Evolutionary conservation across 2,113 vertebrate genomes (phyloP).

Genomic region (Muntiacus muntjak): DNA sequence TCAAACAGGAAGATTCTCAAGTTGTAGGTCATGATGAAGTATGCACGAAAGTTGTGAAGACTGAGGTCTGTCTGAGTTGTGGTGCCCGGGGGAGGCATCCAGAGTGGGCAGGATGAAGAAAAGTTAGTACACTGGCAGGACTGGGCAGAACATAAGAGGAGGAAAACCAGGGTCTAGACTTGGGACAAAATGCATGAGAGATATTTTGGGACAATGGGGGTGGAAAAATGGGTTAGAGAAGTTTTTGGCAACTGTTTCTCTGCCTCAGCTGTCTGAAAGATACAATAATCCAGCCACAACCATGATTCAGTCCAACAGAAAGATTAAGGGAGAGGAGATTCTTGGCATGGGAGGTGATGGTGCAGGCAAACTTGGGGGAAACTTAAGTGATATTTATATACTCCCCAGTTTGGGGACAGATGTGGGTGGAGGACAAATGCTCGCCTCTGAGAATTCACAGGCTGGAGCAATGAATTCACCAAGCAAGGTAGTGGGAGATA

Average conservation of each 20-base stretch:
- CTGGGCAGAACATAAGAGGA: background rate
- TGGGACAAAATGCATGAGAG: background rate
- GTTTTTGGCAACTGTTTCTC: background rate
- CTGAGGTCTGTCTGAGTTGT: background rate
- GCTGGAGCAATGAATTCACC: background rate
- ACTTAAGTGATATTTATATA: background rate
- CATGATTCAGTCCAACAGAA: background rate
- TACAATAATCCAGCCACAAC: background rate
- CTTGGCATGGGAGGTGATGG: background rate
- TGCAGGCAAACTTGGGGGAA: background rate
- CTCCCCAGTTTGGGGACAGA: background rate
- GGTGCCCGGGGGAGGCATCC: rapidly evolving
- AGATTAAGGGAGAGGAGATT: background rate
- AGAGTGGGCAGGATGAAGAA: background rate
- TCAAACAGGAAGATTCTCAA: background rate
- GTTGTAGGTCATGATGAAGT: background rate
- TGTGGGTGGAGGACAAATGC: background rate
- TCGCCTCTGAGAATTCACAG: background rate
- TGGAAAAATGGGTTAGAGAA: background rate
- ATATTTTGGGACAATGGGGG: background rate
- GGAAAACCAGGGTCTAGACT: background rate
- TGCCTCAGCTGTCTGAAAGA: background rate
- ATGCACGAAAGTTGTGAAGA: rapidly evolving
- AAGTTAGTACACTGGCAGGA: background rate
- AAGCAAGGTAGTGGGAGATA: background rate